phyloP scores from a whole-genome alignment of 2,888 invertebrate genomes.

The Plebejus argus region DNA sequence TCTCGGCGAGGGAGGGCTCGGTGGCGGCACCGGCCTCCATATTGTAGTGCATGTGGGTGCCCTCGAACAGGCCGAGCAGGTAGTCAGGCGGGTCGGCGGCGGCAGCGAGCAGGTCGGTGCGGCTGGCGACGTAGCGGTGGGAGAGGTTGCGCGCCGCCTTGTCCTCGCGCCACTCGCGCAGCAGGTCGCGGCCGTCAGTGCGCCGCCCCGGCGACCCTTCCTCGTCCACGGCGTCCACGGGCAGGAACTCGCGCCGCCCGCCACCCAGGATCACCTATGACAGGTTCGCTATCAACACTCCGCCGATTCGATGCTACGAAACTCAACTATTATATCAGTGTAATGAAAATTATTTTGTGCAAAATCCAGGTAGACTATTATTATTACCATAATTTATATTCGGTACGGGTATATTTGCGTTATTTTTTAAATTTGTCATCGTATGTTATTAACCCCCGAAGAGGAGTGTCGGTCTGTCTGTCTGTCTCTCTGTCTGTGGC shows the following conservation, averaged over 20 bases:
- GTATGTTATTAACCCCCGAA: too few species aligned
- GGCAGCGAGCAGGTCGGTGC: constrained; percentile 73
- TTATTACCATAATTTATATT: too few species aligned
- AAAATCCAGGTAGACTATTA: too few species aligned
- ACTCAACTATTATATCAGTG: too few species aligned
- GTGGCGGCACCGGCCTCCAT: constrained; percentile 66
- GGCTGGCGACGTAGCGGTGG: constrained; percentile 79
- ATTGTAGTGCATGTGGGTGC: constrained; percentile 84
- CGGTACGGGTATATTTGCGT: too few species aligned
- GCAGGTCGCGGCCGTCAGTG: constrained; percentile 83
- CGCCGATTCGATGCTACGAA: not conserved
- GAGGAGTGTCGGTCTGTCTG: too few species aligned
- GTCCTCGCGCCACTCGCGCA: constrained; percentile 82
- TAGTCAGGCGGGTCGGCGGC: constrained; percentile 78
- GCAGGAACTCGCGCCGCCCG: constrained; percentile 84
- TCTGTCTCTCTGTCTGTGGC: too few species aligned
- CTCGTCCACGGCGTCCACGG: constrained; percentile 72
- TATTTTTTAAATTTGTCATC: not conserved
- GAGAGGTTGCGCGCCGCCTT: constrained; percentile 58
- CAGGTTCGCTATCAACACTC: not conserved
- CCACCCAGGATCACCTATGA: constrained; percentile 85
- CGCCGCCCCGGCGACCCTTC: constrained; percentile 71
- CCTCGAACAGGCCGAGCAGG: constrained; percentile 82
- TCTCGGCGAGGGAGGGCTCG: constrained; percentile 56
- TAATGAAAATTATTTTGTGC: too few species aligned